Base-by-base conservation (phyloP, 37 sponge, comb jelly and placozoan genomes). In the Eunapius fragilis region DNA sequence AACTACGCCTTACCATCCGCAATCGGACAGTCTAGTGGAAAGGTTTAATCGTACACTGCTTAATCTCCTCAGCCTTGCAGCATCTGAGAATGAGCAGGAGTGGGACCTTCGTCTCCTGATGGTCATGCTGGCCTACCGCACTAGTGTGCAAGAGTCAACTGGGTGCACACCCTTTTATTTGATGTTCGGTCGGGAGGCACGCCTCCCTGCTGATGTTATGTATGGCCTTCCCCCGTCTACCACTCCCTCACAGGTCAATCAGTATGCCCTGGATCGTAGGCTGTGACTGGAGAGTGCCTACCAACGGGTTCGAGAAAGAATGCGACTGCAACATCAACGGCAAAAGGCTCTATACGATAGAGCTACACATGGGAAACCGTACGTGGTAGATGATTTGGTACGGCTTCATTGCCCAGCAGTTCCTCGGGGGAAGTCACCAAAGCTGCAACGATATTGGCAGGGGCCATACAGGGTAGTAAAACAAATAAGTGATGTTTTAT, bases 1-100 rank as follows among this genome's bases (percentile, higher is more conserved):
- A 26, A 77, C 78, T 23, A 77, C 78, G 26, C 78, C 78, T 77
- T 77, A 72, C 32, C 74, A 72, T 72, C 74, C 74, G 30, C 74
- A 72, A 72, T 72, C 74, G 12, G 74, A 72, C 33, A 48, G 78
- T 27, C 14, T 77, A 36, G 33, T 77, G 26, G 78, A 77, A 36
- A 34, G 78, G 17, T 77, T 77, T 36, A 77, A 77, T 23, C 35
- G 78, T 34, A 77, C 78, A 12, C 37, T 77, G 37, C 45, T 77
- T 34, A 77, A 34, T 7, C 30, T 77, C 34, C 78, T 77, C 26
- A 77, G 78, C 48, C 33, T 38, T 5, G 78, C 37, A 22, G 78
- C 37, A 11, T 32, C 45, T 34, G 78, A 77, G 26, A 36, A 77
- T 77, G 78, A 77, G 22, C 19, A 34, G 3, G 26, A 36, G 34